Conservation (phyloP, 2,113 vertebrate species). For the Mugil cephalus region DNA sequence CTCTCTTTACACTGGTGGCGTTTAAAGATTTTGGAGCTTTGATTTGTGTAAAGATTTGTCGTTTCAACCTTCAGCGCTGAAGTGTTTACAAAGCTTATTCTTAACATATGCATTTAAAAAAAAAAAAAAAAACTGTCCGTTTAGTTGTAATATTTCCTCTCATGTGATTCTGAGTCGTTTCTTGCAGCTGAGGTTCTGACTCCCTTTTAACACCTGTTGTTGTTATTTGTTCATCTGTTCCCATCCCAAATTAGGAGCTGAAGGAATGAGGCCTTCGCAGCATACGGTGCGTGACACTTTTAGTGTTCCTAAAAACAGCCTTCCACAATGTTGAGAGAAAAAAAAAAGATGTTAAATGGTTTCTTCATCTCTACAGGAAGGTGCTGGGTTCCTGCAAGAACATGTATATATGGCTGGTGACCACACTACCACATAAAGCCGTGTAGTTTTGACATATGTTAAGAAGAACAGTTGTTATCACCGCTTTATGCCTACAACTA, state of each 20-base stretch:
- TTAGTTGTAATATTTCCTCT: background rate
- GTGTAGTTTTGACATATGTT: slow-evolving; percentile 47
- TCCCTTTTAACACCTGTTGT: slow-evolving; percentile 66
- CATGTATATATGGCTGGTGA: slow-evolving; percentile 75
- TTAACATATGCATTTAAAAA: too few species aligned
- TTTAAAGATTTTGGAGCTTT: background rate
- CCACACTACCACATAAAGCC: slow-evolving; percentile 32
- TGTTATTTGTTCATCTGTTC: slow-evolving; percentile 64
- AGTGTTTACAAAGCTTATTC: too few species aligned
- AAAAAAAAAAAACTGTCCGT: too few species aligned
- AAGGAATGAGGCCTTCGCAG: slow-evolving; percentile 65
- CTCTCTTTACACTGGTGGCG: too few species aligned
- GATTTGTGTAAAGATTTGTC: background rate
- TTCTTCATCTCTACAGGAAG: slow-evolving; percentile 56
- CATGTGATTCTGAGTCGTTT: background rate
- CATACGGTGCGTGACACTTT: slow-evolving; percentile 68
- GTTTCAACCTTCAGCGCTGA: background rate
- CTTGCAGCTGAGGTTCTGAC: slow-evolving; percentile 16
- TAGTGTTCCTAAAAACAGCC: slow-evolving; percentile 50
- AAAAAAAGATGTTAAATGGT: background rate
- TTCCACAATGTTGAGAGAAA: background rate
- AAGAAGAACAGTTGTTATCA: slow-evolving; percentile 47
- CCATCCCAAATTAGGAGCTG: slow-evolving; percentile 75
- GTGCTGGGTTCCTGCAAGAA: slow-evolving; percentile 71
- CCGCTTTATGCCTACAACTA: slow-evolving; percentile 41